Evolutionary conservation across 2,888 invertebrate genomes (phyloP).

Genomic region (Aporophyla nigra): DNA sequence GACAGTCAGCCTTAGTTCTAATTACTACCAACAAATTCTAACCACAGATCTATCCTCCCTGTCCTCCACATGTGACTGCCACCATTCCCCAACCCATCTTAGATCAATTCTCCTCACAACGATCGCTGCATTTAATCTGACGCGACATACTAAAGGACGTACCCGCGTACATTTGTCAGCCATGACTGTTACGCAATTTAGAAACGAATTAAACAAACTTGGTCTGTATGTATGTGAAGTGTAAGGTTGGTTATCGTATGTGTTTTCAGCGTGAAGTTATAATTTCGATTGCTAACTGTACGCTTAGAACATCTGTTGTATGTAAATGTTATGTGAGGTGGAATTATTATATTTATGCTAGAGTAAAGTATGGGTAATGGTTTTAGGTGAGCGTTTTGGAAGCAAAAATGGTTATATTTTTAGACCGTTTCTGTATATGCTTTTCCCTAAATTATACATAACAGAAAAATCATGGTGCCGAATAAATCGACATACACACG

Average conservation of each 20-base stretch:
- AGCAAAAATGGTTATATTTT: conserved; percentile 12
- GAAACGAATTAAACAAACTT: conserved; percentile 24
- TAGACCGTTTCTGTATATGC: background rate
- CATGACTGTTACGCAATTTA: conserved; percentile 57
- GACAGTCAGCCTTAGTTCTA: conserved; percentile 42
- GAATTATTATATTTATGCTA: conserved; percentile 59
- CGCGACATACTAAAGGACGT: conserved; percentile 77
- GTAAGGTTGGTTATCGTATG: conserved; percentile 31
- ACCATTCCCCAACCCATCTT: conserved; percentile 64
- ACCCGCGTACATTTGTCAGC: conserved; percentile 76
- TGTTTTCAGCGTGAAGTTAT: conserved; percentile 42
- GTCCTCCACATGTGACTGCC: conserved; percentile 23
- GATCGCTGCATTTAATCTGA: conserved; percentile 75
- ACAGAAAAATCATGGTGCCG: background rate
- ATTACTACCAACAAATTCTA: conserved; percentile 28
- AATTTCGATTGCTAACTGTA: conserved; percentile 60
- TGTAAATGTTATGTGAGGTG: conserved; percentile 57
- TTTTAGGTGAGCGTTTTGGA: conserved; percentile 22
- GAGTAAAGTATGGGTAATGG: conserved; percentile 22
- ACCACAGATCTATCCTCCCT: conserved; percentile 44
- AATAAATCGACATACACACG: too few species aligned
- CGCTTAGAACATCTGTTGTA: conserved; percentile 65
- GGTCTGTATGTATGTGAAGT: background rate
- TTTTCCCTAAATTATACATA: background rate
- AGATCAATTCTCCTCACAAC: conserved; percentile 73